Evolutionary conservation across 2,113 vertebrate species (phyloP).

Genomic region (Oryctolagus cuniculus): DNA sequence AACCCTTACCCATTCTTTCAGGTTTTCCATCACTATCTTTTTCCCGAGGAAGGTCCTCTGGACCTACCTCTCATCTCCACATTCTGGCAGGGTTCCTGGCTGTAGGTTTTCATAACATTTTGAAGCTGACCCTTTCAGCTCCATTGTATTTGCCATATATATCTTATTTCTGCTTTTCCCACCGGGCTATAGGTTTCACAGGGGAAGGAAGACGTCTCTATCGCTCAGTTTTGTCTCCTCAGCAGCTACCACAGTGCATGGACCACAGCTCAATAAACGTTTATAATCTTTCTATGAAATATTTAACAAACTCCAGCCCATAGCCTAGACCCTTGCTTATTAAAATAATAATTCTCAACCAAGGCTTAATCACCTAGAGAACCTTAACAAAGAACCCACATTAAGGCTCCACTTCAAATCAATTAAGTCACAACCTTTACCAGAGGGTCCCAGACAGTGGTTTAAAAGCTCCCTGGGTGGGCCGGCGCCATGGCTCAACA

Average conservation of each 20-base stretch:
- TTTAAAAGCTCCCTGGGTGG: not conserved
- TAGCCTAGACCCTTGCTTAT: not conserved
- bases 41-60: not conserved
- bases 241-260: not conserved
- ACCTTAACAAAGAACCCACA: not conserved
- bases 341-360: conserved; percentile 4
- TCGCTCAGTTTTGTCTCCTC: not conserved
- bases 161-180: not conserved
- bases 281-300: not conserved
- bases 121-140: not conserved
- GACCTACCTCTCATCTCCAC: not conserved
- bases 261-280: not conserved
- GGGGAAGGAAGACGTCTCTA: not conserved
- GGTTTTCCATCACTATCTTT: not conserved
- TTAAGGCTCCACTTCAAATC: not conserved
- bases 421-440: not conserved
- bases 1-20: not conserved
- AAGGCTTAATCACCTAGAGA: not conserved
- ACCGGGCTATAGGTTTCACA: not conserved
- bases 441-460: not conserved
- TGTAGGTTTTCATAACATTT: not conserved
- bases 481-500: too few species aligned
- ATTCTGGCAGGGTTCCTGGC: not conserved
- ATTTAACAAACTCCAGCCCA: not conserved
- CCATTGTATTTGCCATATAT: not conserved